phyloP scores from a whole-genome alignment of 2,888 invertebrate genomes.

The Ceraclea dissimilis region DNA sequence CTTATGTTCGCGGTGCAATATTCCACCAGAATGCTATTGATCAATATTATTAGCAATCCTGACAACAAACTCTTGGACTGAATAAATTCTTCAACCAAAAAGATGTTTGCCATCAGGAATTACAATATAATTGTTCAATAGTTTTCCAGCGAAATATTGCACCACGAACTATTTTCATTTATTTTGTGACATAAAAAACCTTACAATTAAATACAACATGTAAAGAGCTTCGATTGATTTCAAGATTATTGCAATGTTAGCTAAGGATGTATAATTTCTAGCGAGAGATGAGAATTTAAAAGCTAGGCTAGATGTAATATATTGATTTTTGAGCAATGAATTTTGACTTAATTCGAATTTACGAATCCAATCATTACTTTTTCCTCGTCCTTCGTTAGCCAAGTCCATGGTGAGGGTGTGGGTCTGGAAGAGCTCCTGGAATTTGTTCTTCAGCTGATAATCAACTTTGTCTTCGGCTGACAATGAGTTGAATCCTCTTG shows the following conservation, averaged over 20 bases:
- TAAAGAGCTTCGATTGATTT: neutral
- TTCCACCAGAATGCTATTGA: too few species aligned
- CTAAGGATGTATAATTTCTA: neutral
- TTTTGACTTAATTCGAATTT: neutral
- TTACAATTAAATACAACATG: neutral
- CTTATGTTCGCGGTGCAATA: too few species aligned
- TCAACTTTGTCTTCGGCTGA: slow-evolving; percentile 50
- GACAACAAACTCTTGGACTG: neutral
- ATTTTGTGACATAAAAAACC: neutral
- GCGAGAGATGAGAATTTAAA: neutral
- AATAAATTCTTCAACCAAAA: neutral
- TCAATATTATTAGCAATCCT: too few species aligned
- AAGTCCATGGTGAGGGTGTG: slow-evolving; percentile 60
- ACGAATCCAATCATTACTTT: slow-evolving; percentile 32
- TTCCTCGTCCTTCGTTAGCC: slow-evolving; percentile 45
- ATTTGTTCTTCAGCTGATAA: slow-evolving; percentile 44
- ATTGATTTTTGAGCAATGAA: neutral
- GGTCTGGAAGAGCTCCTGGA: slow-evolving; percentile 55
- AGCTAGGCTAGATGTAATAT: neutral
- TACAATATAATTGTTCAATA: too few species aligned
- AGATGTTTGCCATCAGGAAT: neutral
- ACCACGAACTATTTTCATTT: too few species aligned
- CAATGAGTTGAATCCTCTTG: slow-evolving; percentile 50
- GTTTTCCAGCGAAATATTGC: too few species aligned
- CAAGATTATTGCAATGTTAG: neutral